phyloP scores from a whole-genome alignment of 2,113 vertebrate species.

The Rhinogobius similis region DNA sequence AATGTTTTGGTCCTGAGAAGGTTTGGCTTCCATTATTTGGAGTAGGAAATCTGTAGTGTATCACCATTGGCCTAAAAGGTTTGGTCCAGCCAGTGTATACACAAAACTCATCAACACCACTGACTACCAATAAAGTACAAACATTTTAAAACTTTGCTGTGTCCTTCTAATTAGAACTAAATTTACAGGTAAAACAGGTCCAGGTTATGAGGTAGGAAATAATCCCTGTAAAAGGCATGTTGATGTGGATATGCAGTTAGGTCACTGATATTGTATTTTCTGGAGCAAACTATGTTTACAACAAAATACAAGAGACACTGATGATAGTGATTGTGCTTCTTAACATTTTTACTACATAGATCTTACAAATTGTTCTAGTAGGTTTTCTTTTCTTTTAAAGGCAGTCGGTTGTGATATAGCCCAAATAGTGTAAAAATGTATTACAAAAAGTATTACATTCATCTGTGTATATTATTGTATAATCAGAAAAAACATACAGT shows the following conservation, averaged over 20 bases:
- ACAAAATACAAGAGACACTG: slow-evolving; percentile 2
- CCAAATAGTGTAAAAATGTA: slow-evolving; percentile 11
- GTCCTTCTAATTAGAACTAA: slow-evolving; percentile 34
- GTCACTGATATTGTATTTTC: no score
- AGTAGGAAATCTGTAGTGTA: slow-evolving; percentile 39
- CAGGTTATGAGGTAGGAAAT: slow-evolving; percentile 66
- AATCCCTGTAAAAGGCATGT: slow-evolving; percentile 54
- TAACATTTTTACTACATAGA: slow-evolving; percentile 13
- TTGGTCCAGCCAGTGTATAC: background rate
- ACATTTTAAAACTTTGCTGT: slow-evolving; percentile 9
- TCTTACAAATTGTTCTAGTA: background rate
- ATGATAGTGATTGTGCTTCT: slow-evolving; percentile 4
- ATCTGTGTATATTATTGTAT: slow-evolving; percentile 46
- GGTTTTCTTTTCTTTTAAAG: slow-evolving; percentile 12
- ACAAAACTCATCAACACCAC: background rate
- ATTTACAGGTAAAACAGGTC: slow-evolving; percentile 38
- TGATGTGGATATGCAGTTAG: background rate
- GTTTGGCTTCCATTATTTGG: slow-evolving; percentile 55
- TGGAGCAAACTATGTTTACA: no score
- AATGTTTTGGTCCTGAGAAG: slow-evolving; percentile 67
- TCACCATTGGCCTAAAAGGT: background rate
- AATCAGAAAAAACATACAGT: slow-evolving; percentile 22
- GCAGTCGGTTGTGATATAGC: slow-evolving; percentile 16
- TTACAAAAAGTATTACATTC: slow-evolving; percentile 50
- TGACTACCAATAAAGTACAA: slow-evolving; percentile 37